Conservation (phyloP, 2,888 invertebrate genomes). For the Eupithecia vulgata region DNA sequence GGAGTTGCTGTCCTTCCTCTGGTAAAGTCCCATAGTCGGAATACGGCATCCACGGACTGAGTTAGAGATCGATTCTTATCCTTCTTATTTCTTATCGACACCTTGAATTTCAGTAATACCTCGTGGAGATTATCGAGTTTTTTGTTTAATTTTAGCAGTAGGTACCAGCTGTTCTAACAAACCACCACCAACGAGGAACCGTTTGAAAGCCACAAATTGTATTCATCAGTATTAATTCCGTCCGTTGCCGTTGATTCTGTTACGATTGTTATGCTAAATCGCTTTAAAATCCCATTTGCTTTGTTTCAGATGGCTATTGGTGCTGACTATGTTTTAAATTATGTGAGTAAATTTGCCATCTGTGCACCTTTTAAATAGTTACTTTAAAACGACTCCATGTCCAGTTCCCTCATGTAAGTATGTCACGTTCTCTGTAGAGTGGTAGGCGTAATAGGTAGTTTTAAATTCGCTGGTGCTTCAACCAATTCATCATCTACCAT, state of each 20-base stretch:
- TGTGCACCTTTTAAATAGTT: neutral
- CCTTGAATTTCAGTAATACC: neutral
- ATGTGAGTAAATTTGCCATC: slow-evolving; percentile 33
- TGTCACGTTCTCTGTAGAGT: neutral
- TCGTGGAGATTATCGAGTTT: neutral
- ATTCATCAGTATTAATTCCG: slow-evolving; percentile 69
- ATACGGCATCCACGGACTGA: too few species aligned
- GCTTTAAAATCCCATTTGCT: slow-evolving; percentile 44
- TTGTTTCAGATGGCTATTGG: slow-evolving; percentile 49
- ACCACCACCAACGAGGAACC: slow-evolving; percentile 37
- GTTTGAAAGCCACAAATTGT: slow-evolving; percentile 62
- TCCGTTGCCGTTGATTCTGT: slow-evolving; percentile 52
- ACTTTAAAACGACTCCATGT: neutral
- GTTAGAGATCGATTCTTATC: too few species aligned
- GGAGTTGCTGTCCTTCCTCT: too few species aligned
- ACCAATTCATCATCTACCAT: neutral
- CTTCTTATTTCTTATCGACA: too few species aligned
- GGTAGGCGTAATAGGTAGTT: neutral
- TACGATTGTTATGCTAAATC: slow-evolving; percentile 59
- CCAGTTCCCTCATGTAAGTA: neutral
- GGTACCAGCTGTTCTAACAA: slow-evolving; percentile 12
- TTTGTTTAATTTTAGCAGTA: neutral
- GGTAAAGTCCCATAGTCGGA: too few species aligned
- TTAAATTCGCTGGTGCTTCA: neutral
- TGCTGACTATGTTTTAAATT: slow-evolving; percentile 31